Conservation (phyloP, 1,140 invertebrate species). For the Ectropis grisescens region DNA sequence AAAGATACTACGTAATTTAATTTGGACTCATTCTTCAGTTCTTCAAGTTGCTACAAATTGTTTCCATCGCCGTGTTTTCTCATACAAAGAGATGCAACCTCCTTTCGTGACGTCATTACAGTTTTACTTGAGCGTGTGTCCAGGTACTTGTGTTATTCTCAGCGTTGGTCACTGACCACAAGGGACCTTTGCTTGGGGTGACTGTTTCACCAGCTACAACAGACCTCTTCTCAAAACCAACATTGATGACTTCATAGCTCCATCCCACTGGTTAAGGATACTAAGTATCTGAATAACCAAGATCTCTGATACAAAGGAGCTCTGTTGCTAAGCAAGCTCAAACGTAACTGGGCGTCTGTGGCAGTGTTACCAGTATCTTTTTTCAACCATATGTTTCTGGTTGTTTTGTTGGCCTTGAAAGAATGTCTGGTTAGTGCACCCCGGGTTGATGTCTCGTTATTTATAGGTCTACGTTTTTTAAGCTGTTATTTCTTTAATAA, state of each 20-base stretch:
- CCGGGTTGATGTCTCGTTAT: constrained; percentile 37
- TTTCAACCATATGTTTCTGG: constrained; percentile 58
- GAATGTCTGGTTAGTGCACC: constrained; percentile 42
- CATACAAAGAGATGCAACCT: constrained; percentile 15
- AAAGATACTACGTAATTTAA: too few relatives aligned
- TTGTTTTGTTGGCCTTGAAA: constrained; percentile 58
- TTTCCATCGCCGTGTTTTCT: too few relatives aligned
- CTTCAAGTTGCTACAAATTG: too few relatives aligned
- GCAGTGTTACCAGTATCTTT: constrained; percentile 31
- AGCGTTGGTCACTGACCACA: constrained; percentile 61
- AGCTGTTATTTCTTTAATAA: too few relatives aligned
- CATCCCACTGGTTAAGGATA: too few relatives aligned
- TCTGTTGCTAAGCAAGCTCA: too few relatives aligned
- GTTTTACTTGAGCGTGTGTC: constrained; percentile 28
- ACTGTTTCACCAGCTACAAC: constrained; percentile 44
- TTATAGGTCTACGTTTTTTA: constrained; percentile 33
- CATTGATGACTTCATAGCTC: too few relatives aligned
- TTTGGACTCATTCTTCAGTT: too few relatives aligned
- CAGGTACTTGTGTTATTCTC: constrained; percentile 56
- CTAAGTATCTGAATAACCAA: too few relatives aligned
- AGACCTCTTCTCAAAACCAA: constrained; percentile 18
- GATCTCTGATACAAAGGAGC: too few relatives aligned
- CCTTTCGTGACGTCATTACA: constrained; percentile 39
- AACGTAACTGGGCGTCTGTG: too few relatives aligned
- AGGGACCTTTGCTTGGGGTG: constrained; percentile 57